Evolutionary conservation across 2,113 vertebrate genomes (phyloP).

Genomic region (Lycaon pictus): DNA sequence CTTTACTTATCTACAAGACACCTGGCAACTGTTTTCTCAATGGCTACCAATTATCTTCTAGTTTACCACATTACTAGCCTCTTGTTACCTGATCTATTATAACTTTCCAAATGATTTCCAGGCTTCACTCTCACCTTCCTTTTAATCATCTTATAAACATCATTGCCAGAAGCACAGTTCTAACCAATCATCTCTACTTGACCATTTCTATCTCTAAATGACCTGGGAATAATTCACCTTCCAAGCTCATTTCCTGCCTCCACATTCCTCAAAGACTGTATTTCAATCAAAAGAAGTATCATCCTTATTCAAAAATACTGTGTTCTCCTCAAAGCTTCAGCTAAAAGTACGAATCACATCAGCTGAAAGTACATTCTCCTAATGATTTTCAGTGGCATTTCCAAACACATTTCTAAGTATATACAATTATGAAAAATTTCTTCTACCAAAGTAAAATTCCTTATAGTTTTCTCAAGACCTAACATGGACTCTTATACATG

Average conservation of each 20-base stretch:
- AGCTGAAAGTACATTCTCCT: not conserved
- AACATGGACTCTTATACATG: not conserved
- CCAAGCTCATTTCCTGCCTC: not conserved
- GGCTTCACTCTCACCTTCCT: not conserved
- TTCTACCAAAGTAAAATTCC: constrained; percentile 36
- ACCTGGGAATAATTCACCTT: not conserved
- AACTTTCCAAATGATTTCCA: not conserved
- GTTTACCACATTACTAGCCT: not conserved
- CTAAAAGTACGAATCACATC: not conserved
- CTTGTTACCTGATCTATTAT: not conserved
- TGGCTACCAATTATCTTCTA: not conserved
- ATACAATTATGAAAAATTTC: not conserved
- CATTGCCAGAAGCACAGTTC: not conserved
- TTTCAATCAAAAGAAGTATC: not conserved
- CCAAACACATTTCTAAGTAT: not conserved
- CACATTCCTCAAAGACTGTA: not conserved
- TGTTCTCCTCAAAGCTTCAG: not conserved
- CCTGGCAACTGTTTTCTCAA: not conserved
- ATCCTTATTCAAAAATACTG: not conserved
- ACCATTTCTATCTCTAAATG: not conserved
- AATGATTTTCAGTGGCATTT: not conserved
- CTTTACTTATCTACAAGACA: not conserved
- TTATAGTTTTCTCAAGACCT: not conserved
- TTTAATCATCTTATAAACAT: not conserved
- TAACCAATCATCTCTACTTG: not conserved